Percentiles rank a stretch among this genome's conserved stretches.
These are phyloP conservation scores for Aporrectodea caliginosa DNA, from an alignment of 1,140 invertebrate species.

Conservation along the genomic window DNA sequence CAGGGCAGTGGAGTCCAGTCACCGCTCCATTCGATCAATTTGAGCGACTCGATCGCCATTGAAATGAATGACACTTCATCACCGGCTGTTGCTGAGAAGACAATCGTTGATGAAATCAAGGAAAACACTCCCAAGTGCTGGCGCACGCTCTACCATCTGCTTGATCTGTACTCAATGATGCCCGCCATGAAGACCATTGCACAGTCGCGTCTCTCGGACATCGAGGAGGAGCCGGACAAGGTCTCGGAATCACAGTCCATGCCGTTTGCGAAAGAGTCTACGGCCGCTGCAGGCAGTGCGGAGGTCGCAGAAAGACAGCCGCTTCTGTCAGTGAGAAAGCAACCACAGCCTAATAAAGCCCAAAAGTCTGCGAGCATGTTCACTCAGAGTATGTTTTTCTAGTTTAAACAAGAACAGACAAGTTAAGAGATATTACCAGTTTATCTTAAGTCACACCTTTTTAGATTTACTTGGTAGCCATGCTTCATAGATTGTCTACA, in stretches of 20 bases:
- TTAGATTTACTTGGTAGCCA: no score
- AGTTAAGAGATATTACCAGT: no score
- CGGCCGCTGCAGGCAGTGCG: neutral
- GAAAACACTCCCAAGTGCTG: constrained; percentile 75
- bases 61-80: constrained; percentile 54
- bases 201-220: constrained; percentile 39
- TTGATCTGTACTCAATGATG: constrained; percentile 89
- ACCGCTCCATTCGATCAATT: neutral
- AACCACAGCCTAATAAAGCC: no score
- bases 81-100: constrained; percentile 52
- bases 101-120: constrained; percentile 55
- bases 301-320: neutral
- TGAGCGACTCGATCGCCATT: constrained; percentile 51
- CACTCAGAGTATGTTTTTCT: no score
- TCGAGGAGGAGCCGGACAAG: constrained; percentile 54
- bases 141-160: constrained; percentile 86
- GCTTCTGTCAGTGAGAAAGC: no score
- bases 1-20: neutral
- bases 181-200: constrained; percentile 86
- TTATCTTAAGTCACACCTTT: no score
- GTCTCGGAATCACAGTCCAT: constrained; percentile 6
- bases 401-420: no score
- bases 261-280: neutral
- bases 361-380: no score
- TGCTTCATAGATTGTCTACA: no score